These are phyloP conservation scores for Xylota sylvarum DNA, from an alignment of 2,888 invertebrate genomes.

Conservation along the genomic window DNA sequence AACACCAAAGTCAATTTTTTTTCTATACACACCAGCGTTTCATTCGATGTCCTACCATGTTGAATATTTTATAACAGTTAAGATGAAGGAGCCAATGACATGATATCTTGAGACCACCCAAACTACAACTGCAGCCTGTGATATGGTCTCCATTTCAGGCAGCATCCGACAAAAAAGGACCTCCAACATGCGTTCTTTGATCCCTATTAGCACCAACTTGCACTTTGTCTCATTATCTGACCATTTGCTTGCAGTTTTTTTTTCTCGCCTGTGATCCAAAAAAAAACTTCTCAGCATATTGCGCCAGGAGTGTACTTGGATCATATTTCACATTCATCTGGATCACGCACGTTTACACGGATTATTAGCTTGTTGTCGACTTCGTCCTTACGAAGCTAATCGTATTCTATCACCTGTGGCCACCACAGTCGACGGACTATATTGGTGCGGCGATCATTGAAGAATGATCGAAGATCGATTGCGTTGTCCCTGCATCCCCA, in stretches of 20 bases:
- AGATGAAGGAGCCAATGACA: background rate
- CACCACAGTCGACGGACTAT: slow-evolving; percentile 9
- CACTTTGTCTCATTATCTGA: slow-evolving; percentile 48
- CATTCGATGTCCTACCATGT: too few species aligned
- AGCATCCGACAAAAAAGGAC: slow-evolving; percentile 67
- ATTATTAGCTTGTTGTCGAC: slow-evolving; percentile 69
- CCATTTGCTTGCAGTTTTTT: slow-evolving; percentile 63
- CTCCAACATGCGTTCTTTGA: slow-evolving; percentile 55
- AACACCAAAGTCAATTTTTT: too few species aligned
- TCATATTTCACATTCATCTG: slow-evolving; percentile 74
- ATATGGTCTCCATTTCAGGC: slow-evolving; percentile 37
- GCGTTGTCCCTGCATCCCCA: slow-evolving; percentile 1
- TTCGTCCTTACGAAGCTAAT: slow-evolving; percentile 46
- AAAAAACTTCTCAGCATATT: slow-evolving; percentile 51
- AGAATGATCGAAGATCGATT: slow-evolving; percentile 40
- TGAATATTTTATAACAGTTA: too few species aligned
- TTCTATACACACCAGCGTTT: too few species aligned
- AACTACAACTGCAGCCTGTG: slow-evolving; percentile 22
- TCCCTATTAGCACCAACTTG: slow-evolving; percentile 51
- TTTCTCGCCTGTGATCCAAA: background rate
- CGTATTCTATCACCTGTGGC: slow-evolving; percentile 57
- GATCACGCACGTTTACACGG: slow-evolving; percentile 72
- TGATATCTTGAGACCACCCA: slow-evolving; percentile 60
- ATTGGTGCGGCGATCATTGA: slow-evolving; percentile 49
- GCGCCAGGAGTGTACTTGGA: slow-evolving; percentile 49